A percentile compares a stretch with the other conserved stretches of the same genome.
phyloP scores from a whole-genome alignment of 2,888 invertebrate species.

The Macropis europaea region DNA sequence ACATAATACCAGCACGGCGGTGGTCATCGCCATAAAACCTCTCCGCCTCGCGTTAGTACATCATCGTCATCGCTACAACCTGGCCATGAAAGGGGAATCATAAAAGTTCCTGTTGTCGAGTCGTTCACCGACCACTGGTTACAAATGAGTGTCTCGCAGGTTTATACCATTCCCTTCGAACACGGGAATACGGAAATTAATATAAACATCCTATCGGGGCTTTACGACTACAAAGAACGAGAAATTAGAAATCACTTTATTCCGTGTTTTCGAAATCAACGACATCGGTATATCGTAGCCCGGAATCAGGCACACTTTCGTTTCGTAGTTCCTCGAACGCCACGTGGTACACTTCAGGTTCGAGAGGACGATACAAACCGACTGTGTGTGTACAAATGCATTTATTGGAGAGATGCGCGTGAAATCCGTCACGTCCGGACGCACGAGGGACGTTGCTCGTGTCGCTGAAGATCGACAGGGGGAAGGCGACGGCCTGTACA shows the following conservation, averaged over 20 bases:
- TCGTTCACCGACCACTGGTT: background rate
- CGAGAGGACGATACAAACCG: background rate
- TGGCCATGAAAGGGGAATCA: constrained; percentile 36
- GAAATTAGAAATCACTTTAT: background rate
- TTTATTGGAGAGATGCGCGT: constrained; percentile 33
- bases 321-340: constrained; percentile 31
- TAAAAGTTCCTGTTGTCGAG: constrained; percentile 7
- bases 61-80: constrained; percentile 38
- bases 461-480: constrained; percentile 44
- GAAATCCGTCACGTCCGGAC: constrained; percentile 57
- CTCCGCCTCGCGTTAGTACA: constrained; percentile 42
- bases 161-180: background rate
- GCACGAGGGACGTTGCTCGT: constrained; percentile 36
- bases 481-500: constrained; percentile 28
- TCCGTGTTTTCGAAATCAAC: background rate
- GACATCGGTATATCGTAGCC: constrained; percentile 12
- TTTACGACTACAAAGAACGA: no score
- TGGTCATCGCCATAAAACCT: constrained; percentile 49
- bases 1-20: constrained; percentile 49
- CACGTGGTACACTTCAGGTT: constrained; percentile 20
- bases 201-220: no score
- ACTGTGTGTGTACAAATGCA: constrained; percentile 21
- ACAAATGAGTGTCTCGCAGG: constrained; percentile 1
- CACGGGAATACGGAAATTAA: background rate
- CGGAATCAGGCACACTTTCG: constrained; percentile 5